These are phyloP conservation scores for Poeciliopsis retropinna DNA, from an alignment of 2,113 vertebrate species.

Conservation along the genomic window DNA sequence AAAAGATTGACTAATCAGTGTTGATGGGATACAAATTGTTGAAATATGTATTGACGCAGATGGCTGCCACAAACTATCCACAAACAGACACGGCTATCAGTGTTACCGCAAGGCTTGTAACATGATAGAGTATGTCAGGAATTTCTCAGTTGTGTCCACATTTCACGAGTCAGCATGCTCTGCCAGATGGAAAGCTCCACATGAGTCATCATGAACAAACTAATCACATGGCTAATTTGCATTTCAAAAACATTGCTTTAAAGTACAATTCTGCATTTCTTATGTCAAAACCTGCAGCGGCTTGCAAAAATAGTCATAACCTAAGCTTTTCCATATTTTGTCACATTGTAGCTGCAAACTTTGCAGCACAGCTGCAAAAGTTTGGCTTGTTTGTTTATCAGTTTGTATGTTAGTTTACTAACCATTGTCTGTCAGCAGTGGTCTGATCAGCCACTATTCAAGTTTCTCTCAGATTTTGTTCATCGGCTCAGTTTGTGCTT, in stretches of 20 bases:
- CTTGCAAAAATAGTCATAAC: too few relatives aligned
- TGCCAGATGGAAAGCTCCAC: background rate
- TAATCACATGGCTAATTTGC: background rate
- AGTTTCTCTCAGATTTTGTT: too few relatives aligned
- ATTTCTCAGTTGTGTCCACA: background rate
- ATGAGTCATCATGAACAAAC: background rate
- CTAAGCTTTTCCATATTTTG: too few relatives aligned
- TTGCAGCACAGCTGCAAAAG: too few relatives aligned
- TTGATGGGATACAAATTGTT: background rate
- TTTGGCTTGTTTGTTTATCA: too few relatives aligned
- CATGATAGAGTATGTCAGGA: background rate
- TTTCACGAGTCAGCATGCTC: background rate
- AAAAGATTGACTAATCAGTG: background rate
- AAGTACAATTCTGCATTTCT: too few relatives aligned
- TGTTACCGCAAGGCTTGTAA: background rate
- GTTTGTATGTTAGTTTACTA: too few relatives aligned
- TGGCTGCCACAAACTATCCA: background rate
- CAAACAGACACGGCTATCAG: constrained; percentile 2
- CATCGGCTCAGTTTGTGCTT: too few relatives aligned
- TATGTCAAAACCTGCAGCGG: too few relatives aligned
- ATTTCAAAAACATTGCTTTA: background rate
- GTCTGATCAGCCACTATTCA: too few relatives aligned
- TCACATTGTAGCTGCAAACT: too few relatives aligned
- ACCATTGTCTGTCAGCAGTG: too few relatives aligned
- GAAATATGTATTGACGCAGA: background rate